phyloP scores from a whole-genome alignment of 2,113 vertebrate species.

The Gallinago jamesoni region DNA sequence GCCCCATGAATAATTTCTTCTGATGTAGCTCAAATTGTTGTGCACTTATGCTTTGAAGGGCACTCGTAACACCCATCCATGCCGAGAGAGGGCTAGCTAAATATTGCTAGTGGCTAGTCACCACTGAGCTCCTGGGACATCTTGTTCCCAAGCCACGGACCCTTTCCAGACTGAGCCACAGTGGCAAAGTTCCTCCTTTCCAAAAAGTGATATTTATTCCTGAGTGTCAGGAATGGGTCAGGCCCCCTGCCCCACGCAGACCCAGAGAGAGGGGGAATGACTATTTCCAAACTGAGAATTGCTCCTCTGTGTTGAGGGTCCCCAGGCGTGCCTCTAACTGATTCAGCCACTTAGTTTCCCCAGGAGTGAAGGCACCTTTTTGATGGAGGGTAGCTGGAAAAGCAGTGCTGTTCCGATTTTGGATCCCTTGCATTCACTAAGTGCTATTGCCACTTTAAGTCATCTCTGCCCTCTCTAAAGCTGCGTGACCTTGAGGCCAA shows the following conservation, averaged over 20 bases:
- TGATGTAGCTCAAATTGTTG: background rate
- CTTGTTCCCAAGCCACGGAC: background rate
- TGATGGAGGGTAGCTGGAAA: background rate
- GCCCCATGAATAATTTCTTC: background rate
- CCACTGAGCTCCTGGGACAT: background rate
- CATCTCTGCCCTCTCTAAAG: background rate
- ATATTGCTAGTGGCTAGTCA: background rate
- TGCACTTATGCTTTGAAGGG: background rate
- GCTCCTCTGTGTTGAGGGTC: background rate
- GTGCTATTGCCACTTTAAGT: background rate
- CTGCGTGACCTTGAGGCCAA: background rate
- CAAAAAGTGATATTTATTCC: background rate
- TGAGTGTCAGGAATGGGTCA: background rate
- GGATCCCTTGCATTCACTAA: background rate
- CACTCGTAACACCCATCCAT: background rate
- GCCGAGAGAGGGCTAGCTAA: background rate
- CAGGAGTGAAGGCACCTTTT: background rate
- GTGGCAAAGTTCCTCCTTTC: background rate
- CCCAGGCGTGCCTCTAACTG: background rate
- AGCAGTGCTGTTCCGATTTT: background rate
- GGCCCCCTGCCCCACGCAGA: background rate
- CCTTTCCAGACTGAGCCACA: background rate
- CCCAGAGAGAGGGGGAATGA: fast-evolving
- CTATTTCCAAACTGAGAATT: background rate
- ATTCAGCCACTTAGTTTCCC: background rate